Conservation (phyloP, 2,113 vertebrate species). For the Myotis lucifugus region DNA sequence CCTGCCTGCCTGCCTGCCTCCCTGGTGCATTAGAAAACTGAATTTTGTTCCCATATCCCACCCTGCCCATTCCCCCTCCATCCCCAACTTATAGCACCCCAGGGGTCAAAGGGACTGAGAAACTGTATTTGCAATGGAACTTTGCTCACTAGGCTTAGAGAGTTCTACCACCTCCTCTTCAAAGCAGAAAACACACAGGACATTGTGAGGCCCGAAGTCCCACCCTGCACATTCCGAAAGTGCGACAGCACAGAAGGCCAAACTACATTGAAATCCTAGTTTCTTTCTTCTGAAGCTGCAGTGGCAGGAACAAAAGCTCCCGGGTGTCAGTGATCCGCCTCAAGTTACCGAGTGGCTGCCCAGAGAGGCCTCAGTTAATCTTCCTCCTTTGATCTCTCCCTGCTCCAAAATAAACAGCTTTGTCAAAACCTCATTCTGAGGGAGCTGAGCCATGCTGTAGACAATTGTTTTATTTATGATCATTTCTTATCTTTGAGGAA, state of each 20-base stretch:
- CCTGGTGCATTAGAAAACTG: background rate
- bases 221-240: conserved; percentile 59
- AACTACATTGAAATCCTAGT: conserved; percentile 65
- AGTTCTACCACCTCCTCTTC: conserved; percentile 49
- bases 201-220: background rate
- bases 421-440: conserved; percentile 76
- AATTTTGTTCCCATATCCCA: conserved; percentile 18
- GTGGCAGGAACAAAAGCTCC: conserved; percentile 75
- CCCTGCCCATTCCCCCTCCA: background rate
- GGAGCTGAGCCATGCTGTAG: conserved; percentile 67
- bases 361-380: conserved; percentile 77
- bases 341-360: conserved; percentile 77
- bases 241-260: conserved; percentile 51
- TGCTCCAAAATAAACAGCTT: conserved; percentile 81
- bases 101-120: background rate
- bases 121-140: background rate
- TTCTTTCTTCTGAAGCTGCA: conserved; percentile 73
- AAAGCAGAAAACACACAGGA: conserved; percentile 46
- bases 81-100: background rate
- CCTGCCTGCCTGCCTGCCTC: background rate
- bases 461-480: conserved; percentile 81
- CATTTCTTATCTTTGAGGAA: conserved; percentile 78
- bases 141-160: background rate
- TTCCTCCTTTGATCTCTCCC: conserved; percentile 79
- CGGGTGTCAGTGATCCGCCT: conserved; percentile 76